These are phyloP conservation scores for Oryzias woworae DNA, from an alignment of 2,113 vertebrate genomes.

Conservation along the genomic window DNA sequence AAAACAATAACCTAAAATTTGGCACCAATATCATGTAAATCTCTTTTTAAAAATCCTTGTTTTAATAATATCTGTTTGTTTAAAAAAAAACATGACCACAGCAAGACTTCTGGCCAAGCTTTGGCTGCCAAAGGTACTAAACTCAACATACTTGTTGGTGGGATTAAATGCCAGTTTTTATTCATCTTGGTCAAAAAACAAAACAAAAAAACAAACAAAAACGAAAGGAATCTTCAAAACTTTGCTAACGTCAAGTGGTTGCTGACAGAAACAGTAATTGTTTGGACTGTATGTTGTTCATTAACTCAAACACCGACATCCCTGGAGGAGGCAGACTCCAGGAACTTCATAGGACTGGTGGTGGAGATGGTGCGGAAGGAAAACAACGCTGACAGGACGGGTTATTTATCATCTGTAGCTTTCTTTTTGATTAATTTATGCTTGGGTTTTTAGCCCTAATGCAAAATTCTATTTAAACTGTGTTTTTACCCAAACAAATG, in stretches of 20 bases:
- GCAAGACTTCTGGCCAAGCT: neutral
- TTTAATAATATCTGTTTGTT: conserved; percentile 16
- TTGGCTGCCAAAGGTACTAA: conserved; percentile 15
- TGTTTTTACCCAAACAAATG: no score
- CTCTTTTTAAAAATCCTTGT: no score
- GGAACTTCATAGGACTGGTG: neutral
- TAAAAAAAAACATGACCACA: conserved; percentile 14
- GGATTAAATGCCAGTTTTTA: neutral
- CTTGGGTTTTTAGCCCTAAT: no score
- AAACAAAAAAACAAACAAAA: no score
- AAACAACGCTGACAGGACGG: neutral
- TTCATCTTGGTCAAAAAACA: neutral
- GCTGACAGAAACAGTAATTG: no score
- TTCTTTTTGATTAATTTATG: neutral
- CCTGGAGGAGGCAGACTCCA: conserved; percentile 2
- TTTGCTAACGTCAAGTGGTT: neutral
- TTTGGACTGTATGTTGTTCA: no score
- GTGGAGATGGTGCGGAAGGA: neutral
- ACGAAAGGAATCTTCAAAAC: neutral
- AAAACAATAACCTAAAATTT: no score
- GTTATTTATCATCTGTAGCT: neutral
- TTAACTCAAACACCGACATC: neutral
- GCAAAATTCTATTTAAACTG: no score
- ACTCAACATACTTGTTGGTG: no score
- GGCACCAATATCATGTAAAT: no score